These are phyloP conservation scores for Neopelma chrysocephalum DNA, from an alignment of 2,797 vertebrate genomes.

Conservation along the genomic window DNA sequence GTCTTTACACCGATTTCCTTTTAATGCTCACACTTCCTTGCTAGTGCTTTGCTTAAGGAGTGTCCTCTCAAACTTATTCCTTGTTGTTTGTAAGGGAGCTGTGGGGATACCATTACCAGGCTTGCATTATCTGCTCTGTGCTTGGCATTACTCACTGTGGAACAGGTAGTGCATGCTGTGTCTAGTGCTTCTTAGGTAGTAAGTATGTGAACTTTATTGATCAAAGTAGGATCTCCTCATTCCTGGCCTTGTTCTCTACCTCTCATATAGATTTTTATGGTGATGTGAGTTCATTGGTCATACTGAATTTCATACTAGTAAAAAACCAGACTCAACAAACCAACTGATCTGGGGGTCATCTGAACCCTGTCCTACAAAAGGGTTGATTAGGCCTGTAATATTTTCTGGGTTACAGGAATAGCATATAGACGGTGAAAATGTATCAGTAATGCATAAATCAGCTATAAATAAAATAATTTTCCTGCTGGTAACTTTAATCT, in stretches of 20 bases:
- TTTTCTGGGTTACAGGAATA: background rate
- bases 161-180: background rate
- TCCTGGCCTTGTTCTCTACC: background rate
- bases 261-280: background rate
- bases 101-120: background rate
- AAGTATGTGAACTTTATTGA: background rate
- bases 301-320: rapidly evolving
- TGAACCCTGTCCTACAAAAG: background rate
- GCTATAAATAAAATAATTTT: background rate
- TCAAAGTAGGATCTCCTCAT: background rate
- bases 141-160: background rate
- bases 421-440: background rate
- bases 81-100: background rate
- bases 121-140: background rate
- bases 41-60: background rate
- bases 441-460: background rate
- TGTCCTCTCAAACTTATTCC: background rate
- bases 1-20: background rate
- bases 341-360: background rate
- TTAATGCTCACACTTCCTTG: background rate
- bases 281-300: background rate
- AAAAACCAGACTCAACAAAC: background rate
- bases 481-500: background rate
- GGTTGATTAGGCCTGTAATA: background rate
- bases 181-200: background rate